phyloP scores from a whole-genome alignment of 2,888 invertebrate species.

The Lasioglossum malachurum region DNA sequence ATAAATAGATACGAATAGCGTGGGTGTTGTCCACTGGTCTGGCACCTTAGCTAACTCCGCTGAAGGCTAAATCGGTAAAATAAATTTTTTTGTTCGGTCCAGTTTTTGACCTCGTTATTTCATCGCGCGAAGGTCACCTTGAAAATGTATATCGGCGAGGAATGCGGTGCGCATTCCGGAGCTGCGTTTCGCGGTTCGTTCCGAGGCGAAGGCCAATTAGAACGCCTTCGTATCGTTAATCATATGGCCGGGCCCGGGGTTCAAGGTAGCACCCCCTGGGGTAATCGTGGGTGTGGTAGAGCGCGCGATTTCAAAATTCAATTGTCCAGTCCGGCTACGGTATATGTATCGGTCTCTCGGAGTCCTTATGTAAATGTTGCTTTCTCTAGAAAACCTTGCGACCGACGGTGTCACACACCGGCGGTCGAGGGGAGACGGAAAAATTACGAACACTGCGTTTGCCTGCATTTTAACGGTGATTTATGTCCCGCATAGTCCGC shows the following conservation, averaged over 20 bases:
- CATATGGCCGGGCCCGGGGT: conserved; percentile 52
- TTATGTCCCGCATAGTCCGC: conserved; percentile 9
- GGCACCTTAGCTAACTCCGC: background rate
- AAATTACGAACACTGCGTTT: conserved; percentile 22
- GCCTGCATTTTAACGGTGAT: conserved; percentile 12
- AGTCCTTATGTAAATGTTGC: conserved; percentile 60
- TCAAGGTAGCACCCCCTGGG: conserved; percentile 59
- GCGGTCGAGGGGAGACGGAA: background rate
- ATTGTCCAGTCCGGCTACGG: conserved; percentile 45
- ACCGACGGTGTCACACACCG: conserved; percentile 23
- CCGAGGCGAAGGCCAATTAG: conserved; percentile 62
- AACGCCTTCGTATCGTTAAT: conserved; percentile 57
- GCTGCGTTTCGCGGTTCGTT: conserved; percentile 42
- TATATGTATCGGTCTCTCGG: conserved; percentile 14
- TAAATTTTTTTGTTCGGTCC: background rate
- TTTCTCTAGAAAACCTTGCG: conserved; percentile 60
- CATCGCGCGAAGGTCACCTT: conserved; percentile 3
- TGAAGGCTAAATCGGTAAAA: background rate
- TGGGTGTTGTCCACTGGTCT: background rate
- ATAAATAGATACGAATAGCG: background rate
- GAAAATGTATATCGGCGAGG: conserved; percentile 26
- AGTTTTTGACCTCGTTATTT: conserved; percentile 23
- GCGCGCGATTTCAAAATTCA: conserved; percentile 61
- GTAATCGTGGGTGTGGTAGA: conserved; percentile 62
- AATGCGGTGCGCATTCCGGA: conserved; percentile 42